A percentile compares a stretch with the other conserved stretches of the same genome.
Evolutionary conservation across 37 sponge, comb jelly and placozoan species (phyloP).

Genomic region (Tethya wilhelma): DNA sequence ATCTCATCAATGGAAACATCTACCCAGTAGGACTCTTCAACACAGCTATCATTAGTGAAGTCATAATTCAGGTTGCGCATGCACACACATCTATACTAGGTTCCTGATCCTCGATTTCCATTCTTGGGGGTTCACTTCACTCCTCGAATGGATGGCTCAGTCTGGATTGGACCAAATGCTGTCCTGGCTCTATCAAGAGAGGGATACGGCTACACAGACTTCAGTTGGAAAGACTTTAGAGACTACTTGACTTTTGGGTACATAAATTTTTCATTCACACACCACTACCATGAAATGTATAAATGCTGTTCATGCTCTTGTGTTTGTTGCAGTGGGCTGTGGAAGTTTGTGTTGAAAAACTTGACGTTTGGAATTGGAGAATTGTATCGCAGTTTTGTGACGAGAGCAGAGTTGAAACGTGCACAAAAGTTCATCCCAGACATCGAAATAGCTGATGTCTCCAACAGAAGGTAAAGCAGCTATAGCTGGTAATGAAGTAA

Average conservation of each 20-base stretch:
- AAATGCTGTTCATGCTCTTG: too few relatives aligned
- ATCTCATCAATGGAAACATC: slow-evolving; percentile 94
- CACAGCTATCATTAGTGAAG: neutral
- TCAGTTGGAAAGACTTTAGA: slow-evolving; percentile 73
- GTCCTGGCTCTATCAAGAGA: slow-evolving; percentile 94
- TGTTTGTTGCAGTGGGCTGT: slow-evolving; percentile 82
- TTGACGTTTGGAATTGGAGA: slow-evolving; percentile 79
- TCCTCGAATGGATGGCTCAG: slow-evolving; percentile 93
- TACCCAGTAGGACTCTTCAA: slow-evolving; percentile 80
- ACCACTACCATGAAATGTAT: neutral
- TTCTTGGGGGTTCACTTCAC: slow-evolving; percentile 99
- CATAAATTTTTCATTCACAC: neutral
- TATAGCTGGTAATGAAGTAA: too few relatives aligned
- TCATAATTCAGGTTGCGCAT: too few relatives aligned
- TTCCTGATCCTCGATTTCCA: slow-evolving; percentile 93
- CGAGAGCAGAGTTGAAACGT: slow-evolving; percentile 67
- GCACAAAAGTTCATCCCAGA: slow-evolving; percentile 84
- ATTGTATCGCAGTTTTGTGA: slow-evolving; percentile 47
- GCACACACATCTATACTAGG: too few relatives aligned
- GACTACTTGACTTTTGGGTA: slow-evolving; percentile 77
- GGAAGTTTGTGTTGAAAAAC: slow-evolving; percentile 74
- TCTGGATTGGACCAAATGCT: slow-evolving; percentile 99
- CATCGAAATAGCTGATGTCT: slow-evolving; percentile 65
- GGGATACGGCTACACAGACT: slow-evolving; percentile 77
- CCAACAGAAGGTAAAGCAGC: too few relatives aligned